Conservation (phyloP, 2,888 invertebrate genomes). For the Odontomyia ornata region DNA sequence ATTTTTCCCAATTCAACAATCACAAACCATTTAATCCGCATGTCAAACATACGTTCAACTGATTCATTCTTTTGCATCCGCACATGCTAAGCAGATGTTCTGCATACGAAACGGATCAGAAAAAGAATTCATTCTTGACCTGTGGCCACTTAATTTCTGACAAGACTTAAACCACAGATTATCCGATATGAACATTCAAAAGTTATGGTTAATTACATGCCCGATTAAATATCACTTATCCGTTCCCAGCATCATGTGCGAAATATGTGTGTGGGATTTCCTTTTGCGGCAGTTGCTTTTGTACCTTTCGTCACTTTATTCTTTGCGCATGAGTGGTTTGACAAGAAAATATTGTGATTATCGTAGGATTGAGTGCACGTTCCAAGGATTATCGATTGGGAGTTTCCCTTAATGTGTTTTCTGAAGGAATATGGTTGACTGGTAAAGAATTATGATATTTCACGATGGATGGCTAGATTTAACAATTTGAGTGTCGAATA, state of each 20-base stretch:
- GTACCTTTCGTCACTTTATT: background rate
- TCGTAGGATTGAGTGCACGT: conserved; percentile 25
- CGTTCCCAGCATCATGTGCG: conserved; percentile 9
- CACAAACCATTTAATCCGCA: background rate
- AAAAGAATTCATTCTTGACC: conserved; percentile 30
- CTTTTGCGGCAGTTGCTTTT: background rate
- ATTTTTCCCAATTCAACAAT: background rate
- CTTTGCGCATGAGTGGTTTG: background rate
- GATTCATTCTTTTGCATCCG: background rate
- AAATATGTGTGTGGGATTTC: conserved; percentile 26
- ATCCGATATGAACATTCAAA: conserved; percentile 34
- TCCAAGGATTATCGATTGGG: conserved; percentile 7
- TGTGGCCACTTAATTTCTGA: conserved; percentile 40
- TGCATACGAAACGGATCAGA: background rate
- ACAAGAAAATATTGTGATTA: conserved; percentile 26
- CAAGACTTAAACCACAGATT: conserved; percentile 32
- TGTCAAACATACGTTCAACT: conserved; percentile 19
- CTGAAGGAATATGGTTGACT: background rate
- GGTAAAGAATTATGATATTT: too few species aligned
- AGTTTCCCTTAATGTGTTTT: background rate
- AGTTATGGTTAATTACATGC: conserved; percentile 39
- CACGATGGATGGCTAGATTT: too few species aligned
- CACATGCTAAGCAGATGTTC: conserved; percentile 40
- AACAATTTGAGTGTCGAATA: too few species aligned
- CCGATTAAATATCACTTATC: conserved; percentile 37